Base-by-base conservation (phyloP, 1,140 invertebrate genomes). In the Triops longicaudatus region DNA sequence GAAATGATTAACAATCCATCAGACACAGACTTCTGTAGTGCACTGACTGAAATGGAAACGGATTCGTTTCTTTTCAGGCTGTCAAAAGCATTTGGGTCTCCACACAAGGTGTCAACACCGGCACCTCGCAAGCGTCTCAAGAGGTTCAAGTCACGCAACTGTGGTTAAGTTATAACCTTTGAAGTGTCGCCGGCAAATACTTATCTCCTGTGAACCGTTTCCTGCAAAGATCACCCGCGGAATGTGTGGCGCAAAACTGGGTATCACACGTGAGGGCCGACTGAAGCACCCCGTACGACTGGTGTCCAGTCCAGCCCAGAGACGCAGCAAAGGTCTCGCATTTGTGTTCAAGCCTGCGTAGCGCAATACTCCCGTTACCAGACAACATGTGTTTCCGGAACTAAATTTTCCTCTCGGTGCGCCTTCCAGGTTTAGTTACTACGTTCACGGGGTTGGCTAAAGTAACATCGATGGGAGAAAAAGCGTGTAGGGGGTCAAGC, bases 1-100 rank as follows among this genome's bases (percentile, higher is more conserved):
- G 50, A 63, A 63, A 63, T 22, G 50, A 63, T 63, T 63, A 63
- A 63, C 50, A 63, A 63, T 63, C 50, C 50, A 63, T 63, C 50
- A 63, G 50, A 63, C 50, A 63, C 50, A 63, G 50, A 63, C 50
- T 4, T 14, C 14, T 17, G 50, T 63, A 22, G 17, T n/a, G 50
- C 50, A 63, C 50, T 22, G 22, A 63, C 50, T 63, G 50, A 63
- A 63, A 63, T 63, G 14, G 50, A 63, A 63, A 63, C 50, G 22
- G 50, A 63, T 63, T 63, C 50, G 10, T 7, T 17, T 63, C 50
- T 63, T 63, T 63, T 63, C 50, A 63, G 50, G 22, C 50, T 63
- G 50, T 63, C n/a, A n/a, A n/a, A 17, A 63, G 50, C 50, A 63
- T 63, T n/a, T 17, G 50, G 50, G n/a, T 5, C 50, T 22, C 50